Base-by-base conservation (phyloP, 2,797 vertebrate genomes). In the Erpetoichthys calabaricus region DNA sequence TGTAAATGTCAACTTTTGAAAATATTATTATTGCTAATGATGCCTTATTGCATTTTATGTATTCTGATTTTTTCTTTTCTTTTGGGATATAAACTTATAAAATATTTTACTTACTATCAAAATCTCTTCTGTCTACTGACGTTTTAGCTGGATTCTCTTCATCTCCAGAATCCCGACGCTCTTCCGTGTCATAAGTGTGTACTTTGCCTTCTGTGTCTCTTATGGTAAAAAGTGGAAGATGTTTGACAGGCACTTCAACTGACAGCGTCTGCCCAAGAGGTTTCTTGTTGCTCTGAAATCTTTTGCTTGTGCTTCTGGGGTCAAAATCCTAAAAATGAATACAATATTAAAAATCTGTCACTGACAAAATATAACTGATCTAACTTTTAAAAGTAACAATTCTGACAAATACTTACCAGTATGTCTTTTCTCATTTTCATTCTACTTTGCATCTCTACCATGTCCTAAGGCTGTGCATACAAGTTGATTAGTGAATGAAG, bases 91-190 rank as follows among this genome's bases (percentile, higher is more conserved):
- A 49, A 49, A 49, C 4, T 49, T 55, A 3, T 49, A 56, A 3
- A 62, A 65, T 62, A 64, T 54, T 60, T 56, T 62, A 80, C 86
- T 89, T 77, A 93, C 92, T 72, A 68, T 93, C 87, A 59, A 90
- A 78, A 76, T 97, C 84, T 74, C 81, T 79, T 69, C 82, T 85
- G 71, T 78, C 78, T 64, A 87, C 71, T 4, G 85, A 78, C 58
- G 88, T 74, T 63, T 82, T 80, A 74, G 71, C 70, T 62, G 73
- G 68, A 57, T 81, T 80, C 75, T 88, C 78, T 71, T 83, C 89
- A 1, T 77, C 71, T 42, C 59, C 68, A 47, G 70, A 74, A 60
- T 90, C 80, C 73, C 87, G 77, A 62, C 81, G 86, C 64, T 85
- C 85, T 44, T 88, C 65, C 65, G 79, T 82, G 52, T 81, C 76